Evolutionary conservation across 2,888 invertebrate genomes (phyloP).

Genomic region (Philereme vetulata): DNA sequence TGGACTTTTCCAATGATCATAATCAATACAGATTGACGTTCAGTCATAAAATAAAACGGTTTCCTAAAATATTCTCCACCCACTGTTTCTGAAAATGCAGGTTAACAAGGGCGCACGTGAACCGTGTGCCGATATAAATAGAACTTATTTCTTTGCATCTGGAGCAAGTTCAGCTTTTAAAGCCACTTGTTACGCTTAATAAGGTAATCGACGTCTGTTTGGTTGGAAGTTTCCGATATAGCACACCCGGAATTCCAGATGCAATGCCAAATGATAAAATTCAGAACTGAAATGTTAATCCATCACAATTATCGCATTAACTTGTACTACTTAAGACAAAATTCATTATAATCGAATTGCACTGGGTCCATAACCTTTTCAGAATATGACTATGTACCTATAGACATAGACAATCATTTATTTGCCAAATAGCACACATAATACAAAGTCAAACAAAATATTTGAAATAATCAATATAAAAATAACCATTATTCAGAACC

Average conservation of each 20-base stretch:
- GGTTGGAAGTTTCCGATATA: slow-evolving; percentile 12
- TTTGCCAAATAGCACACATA: too few relatives aligned
- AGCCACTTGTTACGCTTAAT: slow-evolving; percentile 24
- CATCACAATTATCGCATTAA: too few relatives aligned
- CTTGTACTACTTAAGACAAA: too few relatives aligned
- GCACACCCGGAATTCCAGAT: neutral
- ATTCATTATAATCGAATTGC: too few relatives aligned
- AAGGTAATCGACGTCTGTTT: slow-evolving; percentile 20
- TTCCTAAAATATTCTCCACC: slow-evolving; percentile 19
- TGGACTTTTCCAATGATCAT: slow-evolving; percentile 4
- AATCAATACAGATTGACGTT: slow-evolving; percentile 18
- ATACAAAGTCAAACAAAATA: too few relatives aligned
- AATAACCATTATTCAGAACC: too few relatives aligned
- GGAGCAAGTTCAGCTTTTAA: slow-evolving; percentile 39
- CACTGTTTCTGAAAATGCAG: slow-evolving; percentile 34
- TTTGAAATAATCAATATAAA: too few relatives aligned
- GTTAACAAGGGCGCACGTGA: slow-evolving; percentile 41
- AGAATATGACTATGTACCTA: too few relatives aligned
- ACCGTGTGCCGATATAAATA: slow-evolving; percentile 33
- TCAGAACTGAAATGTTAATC: too few relatives aligned
- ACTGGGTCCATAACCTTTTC: too few relatives aligned
- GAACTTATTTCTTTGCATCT: slow-evolving; percentile 40
- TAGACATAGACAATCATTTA: too few relatives aligned
- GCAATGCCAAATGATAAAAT: slow-evolving; percentile 6
- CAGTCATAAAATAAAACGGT: slow-evolving; percentile 17